phyloP scores from a whole-genome alignment of 2,113 vertebrate species.

The Sinosuthora webbiana region DNA sequence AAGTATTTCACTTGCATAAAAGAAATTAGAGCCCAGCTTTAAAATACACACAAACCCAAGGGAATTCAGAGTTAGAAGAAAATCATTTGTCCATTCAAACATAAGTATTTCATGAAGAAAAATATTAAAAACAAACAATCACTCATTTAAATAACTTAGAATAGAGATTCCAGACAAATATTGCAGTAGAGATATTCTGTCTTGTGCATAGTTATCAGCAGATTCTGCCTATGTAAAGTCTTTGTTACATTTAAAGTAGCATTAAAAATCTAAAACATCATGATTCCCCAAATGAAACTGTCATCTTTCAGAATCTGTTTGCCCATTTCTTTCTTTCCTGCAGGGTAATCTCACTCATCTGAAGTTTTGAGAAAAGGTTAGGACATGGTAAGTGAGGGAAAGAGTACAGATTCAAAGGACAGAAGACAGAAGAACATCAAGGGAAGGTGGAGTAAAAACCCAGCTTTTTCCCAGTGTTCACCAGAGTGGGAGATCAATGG shows the following conservation, averaged over 20 bases:
- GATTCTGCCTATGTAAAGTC: background rate
- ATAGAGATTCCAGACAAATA: background rate
- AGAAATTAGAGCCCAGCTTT: background rate
- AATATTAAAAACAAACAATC: background rate
- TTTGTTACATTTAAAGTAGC: background rate
- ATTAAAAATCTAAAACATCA: background rate
- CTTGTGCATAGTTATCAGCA: background rate
- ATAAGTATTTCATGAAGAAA: background rate
- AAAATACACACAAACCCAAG: background rate
- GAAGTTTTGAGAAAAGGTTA: background rate
- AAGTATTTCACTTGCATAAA: conserved; percentile 2
- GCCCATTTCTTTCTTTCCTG: background rate
- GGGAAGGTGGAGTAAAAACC: background rate
- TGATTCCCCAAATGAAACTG: background rate
- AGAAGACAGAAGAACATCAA: background rate
- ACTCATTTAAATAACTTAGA: background rate
- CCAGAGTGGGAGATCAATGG: background rate
- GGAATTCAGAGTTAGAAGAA: background rate
- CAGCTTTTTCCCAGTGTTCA: background rate
- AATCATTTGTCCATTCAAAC: background rate
- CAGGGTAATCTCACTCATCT: background rate
- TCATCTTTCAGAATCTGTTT: background rate
- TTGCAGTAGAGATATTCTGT: background rate
- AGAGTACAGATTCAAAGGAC: background rate
- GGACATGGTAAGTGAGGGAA: background rate